Evolutionary conservation across 2,113 vertebrate genomes (phyloP), one percentile per base, ranked within the genome.

Genomic region (Meles meles): DNA sequence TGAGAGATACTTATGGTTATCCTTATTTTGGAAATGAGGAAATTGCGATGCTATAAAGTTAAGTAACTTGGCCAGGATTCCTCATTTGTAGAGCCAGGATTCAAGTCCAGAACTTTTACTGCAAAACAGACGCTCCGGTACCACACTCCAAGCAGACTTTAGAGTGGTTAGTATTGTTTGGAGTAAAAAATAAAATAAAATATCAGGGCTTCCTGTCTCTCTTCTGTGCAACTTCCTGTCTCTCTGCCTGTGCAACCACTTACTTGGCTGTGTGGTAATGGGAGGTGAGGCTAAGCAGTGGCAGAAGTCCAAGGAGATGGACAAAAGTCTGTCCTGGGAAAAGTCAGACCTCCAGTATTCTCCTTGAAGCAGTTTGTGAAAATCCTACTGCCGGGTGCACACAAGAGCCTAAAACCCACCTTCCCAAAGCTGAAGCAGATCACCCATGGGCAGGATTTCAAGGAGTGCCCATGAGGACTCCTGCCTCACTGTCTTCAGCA

Each of bases 341-440:
- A 99, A 49, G 67, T 49, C 29, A 99, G 96, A 99, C 99, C 8
- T 47, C 74, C 18, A 47, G 42, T 77, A 77, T 42, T 77, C 27
- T 99, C 99, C 91, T 98, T 99, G 88, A 99, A 99, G 91, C 98
- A 99, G 86, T 98, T 99, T 79, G 99, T 99, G 77, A 99, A 99
- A 99, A 99, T 99, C 97, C 98, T 99, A 86, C 98, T 99, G 94
- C 98, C 99, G 86, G 99, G 99, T 87, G 99, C 99, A 34, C 99
- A 99, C 86, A 99, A 99, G 98, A 99, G 99, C 98, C 99, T 99
- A 98, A 99, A 99, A 98, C 99, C 99, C 97, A 99, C 99, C 97
- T 99, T 99, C 99, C 99, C 99, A 98, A 99, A 99, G 98, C 99
- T 98, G 98, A 99, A 99, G 99, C 98, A 99, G 98, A 99, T 99